Conservation (phyloP, 2,888 invertebrate species). For the Metallyticus violacea region DNA sequence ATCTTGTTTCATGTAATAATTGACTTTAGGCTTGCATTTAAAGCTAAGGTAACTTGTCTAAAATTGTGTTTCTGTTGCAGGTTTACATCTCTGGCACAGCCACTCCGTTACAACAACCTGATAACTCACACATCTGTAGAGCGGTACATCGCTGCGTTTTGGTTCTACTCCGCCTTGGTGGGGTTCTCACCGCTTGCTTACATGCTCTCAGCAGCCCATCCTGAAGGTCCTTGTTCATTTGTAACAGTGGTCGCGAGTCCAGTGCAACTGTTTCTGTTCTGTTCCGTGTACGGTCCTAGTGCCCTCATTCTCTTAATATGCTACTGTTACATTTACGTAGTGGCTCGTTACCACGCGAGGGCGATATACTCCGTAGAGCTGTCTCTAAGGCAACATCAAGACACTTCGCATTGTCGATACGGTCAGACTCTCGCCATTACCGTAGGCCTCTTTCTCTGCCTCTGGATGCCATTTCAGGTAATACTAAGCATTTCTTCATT, state of each 20-base stretch:
- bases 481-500: conserved; percentile 4
- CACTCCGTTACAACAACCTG: conserved; percentile 60
- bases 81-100: conserved; percentile 59
- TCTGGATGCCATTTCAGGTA: conserved; percentile 63
- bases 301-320: conserved; percentile 56
- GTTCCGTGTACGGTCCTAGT: conserved; percentile 60
- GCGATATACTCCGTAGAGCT: conserved; percentile 61
- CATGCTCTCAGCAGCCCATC: conserved; percentile 40
- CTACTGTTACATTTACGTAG: conserved; percentile 61
- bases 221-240: conserved; percentile 49
- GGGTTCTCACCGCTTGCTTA: conserved; percentile 56
- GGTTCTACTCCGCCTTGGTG: conserved; percentile 56
- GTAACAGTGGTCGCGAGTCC: conserved; percentile 52
- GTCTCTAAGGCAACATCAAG: conserved; percentile 50
- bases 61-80: neutral
- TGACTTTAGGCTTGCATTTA: no score
- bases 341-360: conserved; percentile 60
- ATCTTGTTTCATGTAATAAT: no score
- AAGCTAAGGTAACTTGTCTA: no score
- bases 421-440: conserved; percentile 61
- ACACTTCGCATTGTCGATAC: conserved; percentile 51
- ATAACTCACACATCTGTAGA: conserved; percentile 60
- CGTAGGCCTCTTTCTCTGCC: conserved; percentile 57
- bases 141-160: conserved; percentile 55
- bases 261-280: conserved; percentile 56